Percentiles rank a stretch among this genome's conserved stretches.
phyloP scores from a whole-genome alignment of 2,888 invertebrate genomes.

The Encarsia formosa region DNA sequence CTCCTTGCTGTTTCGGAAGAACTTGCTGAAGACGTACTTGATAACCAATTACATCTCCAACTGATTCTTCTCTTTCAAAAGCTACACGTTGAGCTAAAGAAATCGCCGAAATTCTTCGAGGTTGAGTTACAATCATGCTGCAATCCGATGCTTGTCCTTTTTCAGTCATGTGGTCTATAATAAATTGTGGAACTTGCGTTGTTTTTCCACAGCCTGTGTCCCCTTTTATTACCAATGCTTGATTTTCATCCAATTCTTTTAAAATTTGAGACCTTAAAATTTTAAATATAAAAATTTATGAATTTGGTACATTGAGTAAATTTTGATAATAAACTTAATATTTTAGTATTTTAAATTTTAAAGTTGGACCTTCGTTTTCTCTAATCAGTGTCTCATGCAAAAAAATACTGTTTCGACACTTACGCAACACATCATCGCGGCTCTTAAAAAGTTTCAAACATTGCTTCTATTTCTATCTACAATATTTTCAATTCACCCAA shows the following conservation, averaged over 20 bases:
- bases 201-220: constrained; percentile 74
- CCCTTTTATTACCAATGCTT: constrained; percentile 62
- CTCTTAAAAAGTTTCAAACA: too few species aligned
- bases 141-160: constrained; percentile 52
- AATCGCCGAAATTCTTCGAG: constrained; percentile 66
- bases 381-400: too few species aligned
- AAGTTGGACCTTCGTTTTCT: too few species aligned
- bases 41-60: constrained; percentile 65
- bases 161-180: constrained; percentile 55
- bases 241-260: constrained; percentile 53
- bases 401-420: too few species aligned
- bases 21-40: constrained; percentile 60
- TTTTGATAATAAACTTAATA: too few species aligned
- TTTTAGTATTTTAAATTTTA: too few species aligned
- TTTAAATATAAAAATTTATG: constrained; percentile 11
- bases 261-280: constrained; percentile 48
- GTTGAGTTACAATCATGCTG: constrained; percentile 63
- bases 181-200: constrained; percentile 64
- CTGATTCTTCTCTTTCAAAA: constrained; percentile 60
- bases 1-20: constrained; percentile 56
- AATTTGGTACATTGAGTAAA: too few species aligned
- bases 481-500: too few species aligned
- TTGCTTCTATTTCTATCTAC: too few species aligned
- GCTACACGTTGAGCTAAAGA: constrained; percentile 65
- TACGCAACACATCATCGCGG: too few species aligned